Percentiles rank a stretch among this genome's conserved stretches.
phyloP scores from a whole-genome alignment of 2,888 invertebrate species.

The Mythimna vitellina region DNA sequence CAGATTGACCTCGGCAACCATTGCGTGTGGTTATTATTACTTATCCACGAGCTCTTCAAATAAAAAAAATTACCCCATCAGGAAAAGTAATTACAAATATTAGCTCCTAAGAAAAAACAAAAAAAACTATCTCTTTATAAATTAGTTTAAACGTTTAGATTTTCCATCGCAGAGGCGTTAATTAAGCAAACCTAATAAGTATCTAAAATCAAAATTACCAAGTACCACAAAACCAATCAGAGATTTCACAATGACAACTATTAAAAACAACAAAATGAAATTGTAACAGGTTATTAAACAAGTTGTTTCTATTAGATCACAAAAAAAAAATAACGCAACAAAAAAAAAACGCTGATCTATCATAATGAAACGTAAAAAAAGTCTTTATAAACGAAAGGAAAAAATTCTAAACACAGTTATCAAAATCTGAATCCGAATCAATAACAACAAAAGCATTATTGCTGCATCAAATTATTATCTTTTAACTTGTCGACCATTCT shows the following conservation, averaged over 20 bases:
- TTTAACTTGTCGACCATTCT: constrained; percentile 61
- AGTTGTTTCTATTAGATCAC: constrained; percentile 31
- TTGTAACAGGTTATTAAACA: constrained; percentile 11
- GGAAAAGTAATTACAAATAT: too few species aligned
- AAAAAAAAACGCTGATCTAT: constrained; percentile 25
- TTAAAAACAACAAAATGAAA: constrained; percentile 3
- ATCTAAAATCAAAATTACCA: neutral
- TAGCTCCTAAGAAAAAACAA: too few species aligned
- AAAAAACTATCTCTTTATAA: too few species aligned
- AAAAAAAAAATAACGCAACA: constrained; percentile 25
- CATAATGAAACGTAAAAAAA: constrained; percentile 53
- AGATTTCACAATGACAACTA: neutral
- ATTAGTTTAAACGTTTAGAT: too few species aligned
- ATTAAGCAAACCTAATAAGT: neutral
- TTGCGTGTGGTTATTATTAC: too few species aligned
- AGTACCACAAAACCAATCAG: neutral
- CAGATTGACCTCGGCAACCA: too few species aligned
- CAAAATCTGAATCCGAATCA: constrained; percentile 64
- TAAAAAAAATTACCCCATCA: too few species aligned
- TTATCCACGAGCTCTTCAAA: too few species aligned
- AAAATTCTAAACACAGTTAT: constrained; percentile 56
- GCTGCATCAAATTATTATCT: constrained; percentile 65
- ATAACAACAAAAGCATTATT: constrained; percentile 67
- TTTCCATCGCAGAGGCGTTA: neutral
- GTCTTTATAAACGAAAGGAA: constrained; percentile 48